Evolutionary conservation across 2,888 invertebrate species (phyloP).

Genomic region (Podabrus alpinus): DNA sequence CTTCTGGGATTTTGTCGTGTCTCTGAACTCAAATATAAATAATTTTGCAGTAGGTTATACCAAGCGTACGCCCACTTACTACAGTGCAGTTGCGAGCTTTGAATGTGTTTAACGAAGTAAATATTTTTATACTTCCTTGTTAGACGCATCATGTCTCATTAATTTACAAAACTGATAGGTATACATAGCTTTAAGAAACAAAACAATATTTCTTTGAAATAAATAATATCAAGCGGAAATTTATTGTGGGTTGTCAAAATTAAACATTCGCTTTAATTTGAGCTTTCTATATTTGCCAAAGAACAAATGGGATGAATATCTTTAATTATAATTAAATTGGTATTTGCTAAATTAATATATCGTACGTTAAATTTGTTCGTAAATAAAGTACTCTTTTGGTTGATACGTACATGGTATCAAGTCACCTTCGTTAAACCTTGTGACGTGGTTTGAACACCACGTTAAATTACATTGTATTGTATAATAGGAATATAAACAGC

Average conservation of each 20-base stretch:
- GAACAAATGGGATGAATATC: neutral
- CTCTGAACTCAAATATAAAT: slow-evolving; percentile 22
- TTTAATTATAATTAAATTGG: neutral
- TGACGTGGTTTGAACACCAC: too few relatives aligned
- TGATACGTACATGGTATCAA: too few relatives aligned
- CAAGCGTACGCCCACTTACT: slow-evolving; percentile 16
- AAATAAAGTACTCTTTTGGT: neutral
- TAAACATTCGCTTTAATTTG: neutral
- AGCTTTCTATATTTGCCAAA: neutral
- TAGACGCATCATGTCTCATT: slow-evolving; percentile 9
- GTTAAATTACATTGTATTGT: too few relatives aligned
- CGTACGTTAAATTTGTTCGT: neutral
- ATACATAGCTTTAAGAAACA: neutral
- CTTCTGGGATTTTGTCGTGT: slow-evolving; percentile 9
- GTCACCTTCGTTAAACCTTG: neutral
- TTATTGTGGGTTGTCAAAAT: neutral
- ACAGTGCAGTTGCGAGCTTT: slow-evolving; percentile 7
- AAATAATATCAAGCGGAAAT: neutral
- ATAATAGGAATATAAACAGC: too few relatives aligned
- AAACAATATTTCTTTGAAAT: neutral
- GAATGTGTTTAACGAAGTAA: slow-evolving; percentile 10
- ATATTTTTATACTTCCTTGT: slow-evolving; percentile 19
- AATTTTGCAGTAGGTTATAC: slow-evolving; percentile 18
- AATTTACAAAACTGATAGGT: slow-evolving; percentile 11
- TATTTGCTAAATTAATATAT: neutral